Evolutionary conservation across 1,140 invertebrate genomes (phyloP).

Genomic region (Leptonema lineaticorne): DNA sequence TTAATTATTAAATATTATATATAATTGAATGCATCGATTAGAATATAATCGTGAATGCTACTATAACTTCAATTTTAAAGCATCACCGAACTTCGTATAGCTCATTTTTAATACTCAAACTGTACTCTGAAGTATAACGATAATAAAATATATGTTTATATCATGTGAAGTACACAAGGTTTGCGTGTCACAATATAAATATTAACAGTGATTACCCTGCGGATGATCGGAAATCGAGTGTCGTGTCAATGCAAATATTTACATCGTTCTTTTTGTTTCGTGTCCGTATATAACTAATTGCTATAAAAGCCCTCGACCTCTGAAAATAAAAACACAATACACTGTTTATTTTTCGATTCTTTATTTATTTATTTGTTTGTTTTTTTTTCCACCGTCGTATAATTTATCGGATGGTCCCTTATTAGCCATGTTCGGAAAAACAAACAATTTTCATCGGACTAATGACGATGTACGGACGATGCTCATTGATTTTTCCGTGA

Average conservation of each 20-base stretch:
- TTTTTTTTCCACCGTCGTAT: background rate
- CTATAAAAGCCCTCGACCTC: background rate
- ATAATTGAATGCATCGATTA: too few relatives aligned
- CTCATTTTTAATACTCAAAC: too few relatives aligned
- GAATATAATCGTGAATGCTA: too few relatives aligned
- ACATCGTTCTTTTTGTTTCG: background rate
- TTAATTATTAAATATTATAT: too few relatives aligned
- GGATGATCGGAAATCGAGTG: background rate
- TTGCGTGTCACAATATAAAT: background rate
- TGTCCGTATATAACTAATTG: background rate
- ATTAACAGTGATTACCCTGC: background rate
- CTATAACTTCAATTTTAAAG: too few relatives aligned
- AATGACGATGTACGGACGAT: constrained; percentile 22
- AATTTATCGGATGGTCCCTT: constrained; percentile 18
- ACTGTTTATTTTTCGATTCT: background rate
- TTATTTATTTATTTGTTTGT: background rate
- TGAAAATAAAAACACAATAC: background rate
- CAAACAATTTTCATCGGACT: background rate
- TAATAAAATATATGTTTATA: too few relatives aligned
- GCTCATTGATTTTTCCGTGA: too few relatives aligned
- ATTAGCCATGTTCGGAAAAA: background rate
- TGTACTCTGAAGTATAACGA: too few relatives aligned
- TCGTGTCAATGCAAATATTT: constrained; percentile 15
- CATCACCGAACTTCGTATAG: too few relatives aligned
- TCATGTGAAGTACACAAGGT: too few relatives aligned